Conservation (phyloP, 2,888 invertebrate species). For the Leistus spinibarbis region DNA sequence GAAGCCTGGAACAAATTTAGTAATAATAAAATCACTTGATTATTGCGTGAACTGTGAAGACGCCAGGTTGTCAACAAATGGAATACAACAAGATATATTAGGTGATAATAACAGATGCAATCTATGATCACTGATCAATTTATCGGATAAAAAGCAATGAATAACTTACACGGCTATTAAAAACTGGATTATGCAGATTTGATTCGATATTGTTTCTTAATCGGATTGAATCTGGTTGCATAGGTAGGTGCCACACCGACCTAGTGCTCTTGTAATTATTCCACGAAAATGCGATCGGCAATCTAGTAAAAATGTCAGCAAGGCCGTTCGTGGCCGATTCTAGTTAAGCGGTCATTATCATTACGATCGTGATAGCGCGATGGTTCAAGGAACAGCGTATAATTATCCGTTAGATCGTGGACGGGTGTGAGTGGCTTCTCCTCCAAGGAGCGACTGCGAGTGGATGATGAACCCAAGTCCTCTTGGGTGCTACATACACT, state of each 20-base stretch:
- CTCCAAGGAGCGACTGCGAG: neutral
- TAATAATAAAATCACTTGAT: no score
- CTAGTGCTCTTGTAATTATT: constrained; percentile 18
- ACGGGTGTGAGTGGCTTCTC: neutral
- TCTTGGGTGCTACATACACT: neutral
- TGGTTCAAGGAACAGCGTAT: constrained; percentile 19
- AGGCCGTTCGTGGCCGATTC: constrained; percentile 26
- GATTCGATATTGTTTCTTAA: neutral
- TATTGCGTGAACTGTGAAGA: neutral
- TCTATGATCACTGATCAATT: neutral
- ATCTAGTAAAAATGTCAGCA: constrained; percentile 31
- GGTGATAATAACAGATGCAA: constrained; percentile 1
- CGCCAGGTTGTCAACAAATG: no score
- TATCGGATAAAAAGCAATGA: neutral
- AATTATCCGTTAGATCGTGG: constrained; percentile 19
- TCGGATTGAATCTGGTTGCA: neutral
- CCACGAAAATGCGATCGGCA: constrained; percentile 27
- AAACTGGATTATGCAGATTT: neutral
- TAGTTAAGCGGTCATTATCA: constrained; percentile 34
- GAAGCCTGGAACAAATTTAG: no score
- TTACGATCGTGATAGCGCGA: constrained; percentile 28
- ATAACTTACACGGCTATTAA: neutral
- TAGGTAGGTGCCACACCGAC: neutral
- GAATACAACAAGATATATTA: neutral
- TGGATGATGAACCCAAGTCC: neutral